Evolutionary conservation across 1,140 invertebrate genomes (phyloP), one percentile per base, ranked within the genome.

Genomic region (Vollenhovia emeryi): DNA sequence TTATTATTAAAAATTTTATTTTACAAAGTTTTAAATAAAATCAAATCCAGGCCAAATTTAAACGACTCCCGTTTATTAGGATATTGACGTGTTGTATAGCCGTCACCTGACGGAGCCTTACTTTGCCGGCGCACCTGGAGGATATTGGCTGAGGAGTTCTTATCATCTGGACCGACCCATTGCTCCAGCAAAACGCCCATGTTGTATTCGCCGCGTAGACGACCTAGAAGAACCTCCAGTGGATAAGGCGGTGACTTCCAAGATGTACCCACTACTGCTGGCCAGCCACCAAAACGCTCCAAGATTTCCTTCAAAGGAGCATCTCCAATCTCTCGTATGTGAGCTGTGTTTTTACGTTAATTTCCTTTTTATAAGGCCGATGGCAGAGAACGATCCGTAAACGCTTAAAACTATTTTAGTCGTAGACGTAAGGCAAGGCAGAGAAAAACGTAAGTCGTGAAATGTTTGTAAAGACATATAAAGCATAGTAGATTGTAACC

Each of bases 111-210:
- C 90, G 87, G 73, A 71, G 91, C 92, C 92, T 93, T 94, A 94
- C 93, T 93, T 94, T 93, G 91, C 85, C 88, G 93, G 92, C 94
- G 95, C 96, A 98, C 97, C 96, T 98, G 98, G 89, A 98, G 96
- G 91, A 98, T 98, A 95, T 98, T 98, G 85, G 96, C 96, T 33
- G 97, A 97, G 89, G 97, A 98, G 94, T 98, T 98, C 93, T 97
- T 98, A 93, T 98, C 97, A 91, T 98, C 97, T 0, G 97, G 97
- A 1, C 97, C 97, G 71, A 98, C 97, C 96, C 97, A 98, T 71
- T 97, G 96, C 89, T 98, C 97, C 40, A 98, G 94, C 15, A 98
- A 93, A 50, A 97, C 96, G 8, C 97, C 97, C 90, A 97, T 96
- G 92, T 97, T 97, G 90, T 96, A 97, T 78, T 97, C 95, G 0